Evolutionary conservation across 2,113 vertebrate genomes (phyloP).

Genomic region (Hiodon alosoides): DNA sequence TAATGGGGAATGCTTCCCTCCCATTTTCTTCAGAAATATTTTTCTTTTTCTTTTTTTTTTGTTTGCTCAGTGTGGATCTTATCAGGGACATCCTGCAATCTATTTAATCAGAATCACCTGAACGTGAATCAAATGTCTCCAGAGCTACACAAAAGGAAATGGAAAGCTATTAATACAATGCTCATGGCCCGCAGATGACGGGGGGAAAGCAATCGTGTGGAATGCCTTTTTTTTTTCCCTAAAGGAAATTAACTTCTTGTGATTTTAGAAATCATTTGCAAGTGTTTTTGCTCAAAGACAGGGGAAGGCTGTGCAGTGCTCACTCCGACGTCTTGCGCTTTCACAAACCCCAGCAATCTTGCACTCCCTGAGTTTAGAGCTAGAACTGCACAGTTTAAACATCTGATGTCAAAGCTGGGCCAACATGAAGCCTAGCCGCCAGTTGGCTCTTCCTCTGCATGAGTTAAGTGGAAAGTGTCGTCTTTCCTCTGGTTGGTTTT

Average conservation of each 20-base stretch:
- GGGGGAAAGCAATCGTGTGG: conserved; percentile 76
- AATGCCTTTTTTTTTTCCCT: conserved; percentile 71
- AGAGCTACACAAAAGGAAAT: conserved; percentile 73
- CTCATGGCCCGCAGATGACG: conserved; percentile 92
- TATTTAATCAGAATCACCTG: conserved; percentile 88
- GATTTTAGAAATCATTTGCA: conserved; percentile 66
- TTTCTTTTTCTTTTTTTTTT: neutral
- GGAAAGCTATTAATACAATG: conserved; percentile 61
- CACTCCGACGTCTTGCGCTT: neutral
- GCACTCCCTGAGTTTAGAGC: conserved; percentile 51
- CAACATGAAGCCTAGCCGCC: neutral
- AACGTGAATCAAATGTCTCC: conserved; percentile 74
- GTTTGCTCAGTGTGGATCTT: conserved; percentile 6
- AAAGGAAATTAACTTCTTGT: conserved; percentile 84
- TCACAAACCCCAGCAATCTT: conserved; percentile 68
- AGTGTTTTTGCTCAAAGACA: conserved; percentile 74
- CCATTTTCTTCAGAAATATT: conserved; percentile 19
- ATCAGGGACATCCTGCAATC: conserved; percentile 38
- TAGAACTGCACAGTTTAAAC: too few species aligned
- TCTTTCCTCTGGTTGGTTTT: too few species aligned
- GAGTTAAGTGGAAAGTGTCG: too few species aligned
- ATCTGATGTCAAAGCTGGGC: neutral
- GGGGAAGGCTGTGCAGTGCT: conserved; percentile 43
- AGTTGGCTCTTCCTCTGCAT: neutral
- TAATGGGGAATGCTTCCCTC: conserved; percentile 40